These are phyloP conservation scores for Acanthurus leucopareius DNA, from an alignment of 2,797 vertebrate genomes.

Conservation along the genomic window DNA sequence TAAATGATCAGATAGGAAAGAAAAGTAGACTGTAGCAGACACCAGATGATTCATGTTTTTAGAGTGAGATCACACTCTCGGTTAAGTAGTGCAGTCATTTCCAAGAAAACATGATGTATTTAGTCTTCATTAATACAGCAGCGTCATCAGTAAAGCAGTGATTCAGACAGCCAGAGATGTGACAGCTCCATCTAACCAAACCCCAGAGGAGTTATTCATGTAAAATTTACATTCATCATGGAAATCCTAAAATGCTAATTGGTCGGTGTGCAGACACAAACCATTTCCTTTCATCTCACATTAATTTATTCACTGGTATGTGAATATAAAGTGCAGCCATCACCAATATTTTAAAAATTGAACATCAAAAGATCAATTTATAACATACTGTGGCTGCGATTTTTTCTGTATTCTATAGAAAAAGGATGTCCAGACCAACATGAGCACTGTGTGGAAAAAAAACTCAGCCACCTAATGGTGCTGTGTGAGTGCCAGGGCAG, in stretches of 20 bases:
- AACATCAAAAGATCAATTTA: neutral
- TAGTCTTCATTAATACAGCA: slow-evolving; percentile 12
- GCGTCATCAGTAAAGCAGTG: slow-evolving; percentile 20
- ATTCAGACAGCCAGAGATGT: slow-evolving; percentile 18
- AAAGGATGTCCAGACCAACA: neutral
- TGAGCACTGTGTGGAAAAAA: neutral
- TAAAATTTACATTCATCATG: neutral
- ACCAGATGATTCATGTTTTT: slow-evolving; percentile 22
- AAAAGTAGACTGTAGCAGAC: neutral
- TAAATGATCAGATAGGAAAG: neutral
- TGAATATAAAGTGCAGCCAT: neutral
- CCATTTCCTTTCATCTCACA: neutral
- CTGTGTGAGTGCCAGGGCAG: too few species aligned
- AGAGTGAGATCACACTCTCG: slow-evolving; percentile 44
- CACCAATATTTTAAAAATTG: neutral
- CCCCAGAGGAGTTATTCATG: slow-evolving; percentile 11
- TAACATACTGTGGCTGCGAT: neutral
- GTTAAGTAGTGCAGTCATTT: slow-evolving; percentile 34
- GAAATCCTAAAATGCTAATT: neutral
- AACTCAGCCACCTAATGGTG: too few species aligned
- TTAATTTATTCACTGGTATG: neutral
- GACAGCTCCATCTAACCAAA: slow-evolving; percentile 13
- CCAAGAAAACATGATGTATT: slow-evolving; percentile 32
- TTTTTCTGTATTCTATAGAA: neutral
- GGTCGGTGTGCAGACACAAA: neutral